These are phyloP conservation scores for Megastigmus dorsalis DNA, from an alignment of 2,888 invertebrate genomes.

Conservation along the genomic window DNA sequence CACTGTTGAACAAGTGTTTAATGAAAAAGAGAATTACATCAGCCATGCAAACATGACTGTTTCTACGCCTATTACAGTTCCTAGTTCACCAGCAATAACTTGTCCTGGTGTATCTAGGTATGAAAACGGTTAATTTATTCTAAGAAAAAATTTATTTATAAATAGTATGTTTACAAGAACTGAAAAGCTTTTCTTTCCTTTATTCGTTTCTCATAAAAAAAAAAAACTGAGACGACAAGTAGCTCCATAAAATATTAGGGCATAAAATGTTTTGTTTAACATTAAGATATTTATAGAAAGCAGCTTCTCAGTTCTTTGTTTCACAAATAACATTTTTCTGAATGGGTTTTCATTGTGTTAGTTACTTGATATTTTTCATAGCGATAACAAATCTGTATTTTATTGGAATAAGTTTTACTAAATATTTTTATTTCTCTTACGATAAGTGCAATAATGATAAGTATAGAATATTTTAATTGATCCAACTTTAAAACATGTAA, in stretches of 20 bases:
- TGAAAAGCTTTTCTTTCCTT: neutral
- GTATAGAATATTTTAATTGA: too few species aligned
- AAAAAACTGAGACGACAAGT: too few species aligned
- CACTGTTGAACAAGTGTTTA: conserved; percentile 38
- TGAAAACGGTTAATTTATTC: neutral
- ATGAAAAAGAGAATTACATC: conserved; percentile 56
- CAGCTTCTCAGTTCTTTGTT: neutral
- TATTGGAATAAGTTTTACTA: too few species aligned
- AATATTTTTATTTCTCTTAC: too few species aligned
- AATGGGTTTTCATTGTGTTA: too few species aligned
- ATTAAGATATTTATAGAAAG: neutral
- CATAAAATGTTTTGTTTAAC: neutral
- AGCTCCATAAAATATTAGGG: too few species aligned
- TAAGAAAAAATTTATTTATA: neutral
- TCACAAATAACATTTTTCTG: neutral
- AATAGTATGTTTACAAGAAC: too few species aligned
- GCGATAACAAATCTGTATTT: too few species aligned
- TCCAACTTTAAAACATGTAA: too few species aligned
- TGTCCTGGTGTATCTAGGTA: conserved; percentile 45
- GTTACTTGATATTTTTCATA: too few species aligned
- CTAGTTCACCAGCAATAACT: conserved; percentile 64
- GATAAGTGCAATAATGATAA: too few species aligned
- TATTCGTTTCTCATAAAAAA: too few species aligned
- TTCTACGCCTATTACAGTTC: conserved; percentile 67
- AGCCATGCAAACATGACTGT: conserved; percentile 67